Base-by-base conservation (phyloP, 2,888 invertebrate genomes). In the Nematopogon swammerdamellus region DNA sequence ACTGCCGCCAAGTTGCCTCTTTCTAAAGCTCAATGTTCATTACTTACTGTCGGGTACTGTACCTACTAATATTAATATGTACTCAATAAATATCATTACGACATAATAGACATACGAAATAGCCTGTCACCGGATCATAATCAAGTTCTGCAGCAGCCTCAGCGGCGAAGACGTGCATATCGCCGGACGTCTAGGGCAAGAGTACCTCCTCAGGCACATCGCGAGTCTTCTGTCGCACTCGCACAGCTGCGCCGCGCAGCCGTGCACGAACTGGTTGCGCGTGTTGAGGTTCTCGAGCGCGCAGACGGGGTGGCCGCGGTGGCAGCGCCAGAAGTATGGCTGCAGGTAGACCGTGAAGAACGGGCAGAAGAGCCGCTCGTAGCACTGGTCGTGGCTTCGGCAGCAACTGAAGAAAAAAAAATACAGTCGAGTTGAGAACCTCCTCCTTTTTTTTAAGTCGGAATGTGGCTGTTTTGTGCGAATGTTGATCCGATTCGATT, bases 291-390 rank as follows among this genome's bases (percentile, higher is more conserved):
- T 70, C 58, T 72, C 81, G 61, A 82, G 71, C 74, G 91, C 88
- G 64, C 94, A 95, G 30, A 90, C 77, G 0, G 94, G 92, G 59
- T 84, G 82, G 1, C 89, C 87, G 10, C 82, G 82, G 67, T 87
- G 87, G 66, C 95, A 95, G 62, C 87, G 88, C 94, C 94, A 95
- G 59, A 89, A 85, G 67, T 94, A 95, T 2, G 92, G 92, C 55
- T 92, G 87, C 63, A 94, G 87, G 74, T 95, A 95, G 52, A 91
- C 89, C 17, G 91, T 81, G 68, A 87, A 88, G 64, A 88, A 84
- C 3, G 89, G 89, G 60, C 94, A 94, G 60, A 85, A 86, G 49
- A 91, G 86, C 49, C 83, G 81, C 56, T 88, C 85, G 68, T 95
- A 95, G 66, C 95, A 95, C 70, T 87, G 85, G 70, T 95, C 94